A percentile compares a stretch with the other conserved stretches of the same genome.
phyloP scores from a whole-genome alignment of 2,888 invertebrate genomes.

The Cremastinae sp. region DNA sequence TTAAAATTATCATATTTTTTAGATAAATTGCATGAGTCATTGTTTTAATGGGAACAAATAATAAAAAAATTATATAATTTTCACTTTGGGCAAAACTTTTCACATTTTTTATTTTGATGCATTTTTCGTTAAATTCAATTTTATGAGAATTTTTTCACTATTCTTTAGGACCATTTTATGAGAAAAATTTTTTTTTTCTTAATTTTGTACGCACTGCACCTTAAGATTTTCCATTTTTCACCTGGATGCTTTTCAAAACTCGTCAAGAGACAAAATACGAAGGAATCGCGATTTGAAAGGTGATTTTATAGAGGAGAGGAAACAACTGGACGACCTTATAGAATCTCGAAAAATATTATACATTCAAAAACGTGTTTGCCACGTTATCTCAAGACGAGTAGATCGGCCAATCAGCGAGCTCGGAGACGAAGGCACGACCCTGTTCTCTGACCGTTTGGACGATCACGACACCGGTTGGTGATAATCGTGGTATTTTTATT shows the following conservation, averaged over 20 bases:
- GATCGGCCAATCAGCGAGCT: constrained; percentile 67
- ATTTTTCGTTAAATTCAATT: background rate
- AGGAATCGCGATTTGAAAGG: constrained; percentile 47
- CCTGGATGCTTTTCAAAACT: constrained; percentile 28
- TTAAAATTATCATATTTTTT: no score
- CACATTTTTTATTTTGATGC: background rate
- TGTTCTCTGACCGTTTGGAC: constrained; percentile 12
- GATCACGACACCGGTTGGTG: constrained; percentile 63
- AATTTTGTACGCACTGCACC: constrained; percentile 63
- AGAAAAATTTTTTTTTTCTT: background rate
- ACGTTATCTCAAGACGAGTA: constrained; percentile 29
- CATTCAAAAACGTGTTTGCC: constrained; percentile 71
- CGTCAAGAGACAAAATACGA: constrained; percentile 54
- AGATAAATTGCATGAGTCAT: no score
- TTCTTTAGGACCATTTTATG: no score
- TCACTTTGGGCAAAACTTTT: no score
- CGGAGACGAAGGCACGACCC: constrained; percentile 69
- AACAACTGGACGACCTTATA: constrained; percentile 65
- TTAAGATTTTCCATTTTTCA: constrained; percentile 69
- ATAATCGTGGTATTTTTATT: constrained; percentile 32
- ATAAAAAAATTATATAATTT: no score
- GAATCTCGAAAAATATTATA: constrained; percentile 57
- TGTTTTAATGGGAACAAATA: no score
- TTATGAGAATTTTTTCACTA: background rate
- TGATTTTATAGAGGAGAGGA: constrained; percentile 68